These are phyloP conservation scores for Ischnura elegans DNA, from an alignment of 2,888 invertebrate genomes.

Conservation along the genomic window DNA sequence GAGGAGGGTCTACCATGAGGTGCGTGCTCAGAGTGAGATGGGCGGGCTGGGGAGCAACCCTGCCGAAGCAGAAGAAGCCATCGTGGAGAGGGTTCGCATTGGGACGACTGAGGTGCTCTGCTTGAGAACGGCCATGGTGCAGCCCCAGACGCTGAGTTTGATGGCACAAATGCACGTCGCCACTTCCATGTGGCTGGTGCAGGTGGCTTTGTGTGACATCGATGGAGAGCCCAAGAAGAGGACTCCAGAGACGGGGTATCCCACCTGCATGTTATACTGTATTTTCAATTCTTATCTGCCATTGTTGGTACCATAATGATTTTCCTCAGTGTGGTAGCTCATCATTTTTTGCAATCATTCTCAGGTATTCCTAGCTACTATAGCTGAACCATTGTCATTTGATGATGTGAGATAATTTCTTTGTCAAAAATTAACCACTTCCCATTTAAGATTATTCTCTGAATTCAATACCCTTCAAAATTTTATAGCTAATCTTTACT, in stretches of 20 bases:
- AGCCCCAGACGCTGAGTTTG: conserved; percentile 86
- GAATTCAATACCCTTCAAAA: too few relatives aligned
- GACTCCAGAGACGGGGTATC: conserved; percentile 75
- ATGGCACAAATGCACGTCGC: conserved; percentile 89
- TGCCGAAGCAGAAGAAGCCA: conserved; percentile 81
- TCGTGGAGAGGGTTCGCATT: conserved; percentile 76
- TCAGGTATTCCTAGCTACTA: too few relatives aligned
- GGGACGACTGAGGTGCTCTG: conserved; percentile 71
- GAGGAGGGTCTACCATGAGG: conserved; percentile 87
- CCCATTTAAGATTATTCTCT: too few relatives aligned
- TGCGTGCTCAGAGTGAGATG: conserved; percentile 78
- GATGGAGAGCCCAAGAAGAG: conserved; percentile 75
- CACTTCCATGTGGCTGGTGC: conserved; percentile 91
- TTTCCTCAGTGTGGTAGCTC: too few relatives aligned
- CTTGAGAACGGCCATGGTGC: conserved; percentile 83
- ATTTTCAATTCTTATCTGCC: neutral
- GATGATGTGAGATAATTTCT: too few relatives aligned
- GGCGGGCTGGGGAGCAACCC: conserved; percentile 76
- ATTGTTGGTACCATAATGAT: too few relatives aligned
- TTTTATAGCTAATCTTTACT: too few relatives aligned
- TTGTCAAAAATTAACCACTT: too few relatives aligned
- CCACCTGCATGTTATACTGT: neutral
- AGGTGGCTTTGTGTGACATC: conserved; percentile 84
- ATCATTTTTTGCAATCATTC: too few relatives aligned
- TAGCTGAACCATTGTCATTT: too few relatives aligned